phyloP scores from a whole-genome alignment of 2,888 invertebrate genomes.

The Cheilosia impressa region DNA sequence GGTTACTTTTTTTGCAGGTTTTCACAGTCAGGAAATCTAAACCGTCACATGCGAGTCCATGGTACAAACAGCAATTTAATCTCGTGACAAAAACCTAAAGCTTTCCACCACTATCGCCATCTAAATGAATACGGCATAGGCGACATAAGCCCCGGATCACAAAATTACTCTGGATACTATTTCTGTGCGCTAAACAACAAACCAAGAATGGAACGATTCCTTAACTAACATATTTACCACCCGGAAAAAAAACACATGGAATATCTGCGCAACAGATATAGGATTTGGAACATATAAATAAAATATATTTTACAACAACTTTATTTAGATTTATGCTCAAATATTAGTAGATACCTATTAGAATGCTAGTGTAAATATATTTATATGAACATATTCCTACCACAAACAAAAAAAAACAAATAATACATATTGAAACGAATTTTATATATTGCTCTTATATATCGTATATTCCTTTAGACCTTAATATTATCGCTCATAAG shows the following conservation, averaged over 20 bases:
- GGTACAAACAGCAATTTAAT: slow-evolving; percentile 87
- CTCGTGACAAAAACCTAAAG: slow-evolving; percentile 86
- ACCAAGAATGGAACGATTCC: slow-evolving; percentile 82
- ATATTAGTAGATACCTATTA: slow-evolving; percentile 65
- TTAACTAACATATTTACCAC: slow-evolving; percentile 71
- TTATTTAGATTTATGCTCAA: slow-evolving; percentile 75
- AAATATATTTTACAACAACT: slow-evolving; percentile 27
- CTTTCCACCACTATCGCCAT: slow-evolving; percentile 82
- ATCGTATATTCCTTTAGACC: slow-evolving; percentile 1
- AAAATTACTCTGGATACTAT: slow-evolving; percentile 83
- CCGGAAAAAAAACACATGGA: not conserved
- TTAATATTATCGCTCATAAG: slow-evolving; percentile 15
- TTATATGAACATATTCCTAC: slow-evolving; percentile 1
- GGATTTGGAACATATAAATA: slow-evolving; percentile 25
- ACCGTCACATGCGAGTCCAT: slow-evolving; percentile 99
- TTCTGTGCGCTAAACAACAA: slow-evolving; percentile 83
- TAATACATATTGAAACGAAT: slow-evolving; percentile 52
- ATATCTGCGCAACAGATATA: slow-evolving; percentile 35
- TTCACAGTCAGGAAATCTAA: slow-evolving; percentile 99
- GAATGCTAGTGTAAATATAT: slow-evolving; percentile 67
- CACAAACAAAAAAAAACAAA: slow-evolving; percentile 18
- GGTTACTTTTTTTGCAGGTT: slow-evolving; percentile 85
- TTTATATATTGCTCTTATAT: slow-evolving; percentile 40
- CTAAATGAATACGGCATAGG: slow-evolving; percentile 82
- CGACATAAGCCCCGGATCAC: slow-evolving; percentile 82